Conservation (phyloP, 2,797 vertebrate species). For the Micrastur ruficollis region DNA sequence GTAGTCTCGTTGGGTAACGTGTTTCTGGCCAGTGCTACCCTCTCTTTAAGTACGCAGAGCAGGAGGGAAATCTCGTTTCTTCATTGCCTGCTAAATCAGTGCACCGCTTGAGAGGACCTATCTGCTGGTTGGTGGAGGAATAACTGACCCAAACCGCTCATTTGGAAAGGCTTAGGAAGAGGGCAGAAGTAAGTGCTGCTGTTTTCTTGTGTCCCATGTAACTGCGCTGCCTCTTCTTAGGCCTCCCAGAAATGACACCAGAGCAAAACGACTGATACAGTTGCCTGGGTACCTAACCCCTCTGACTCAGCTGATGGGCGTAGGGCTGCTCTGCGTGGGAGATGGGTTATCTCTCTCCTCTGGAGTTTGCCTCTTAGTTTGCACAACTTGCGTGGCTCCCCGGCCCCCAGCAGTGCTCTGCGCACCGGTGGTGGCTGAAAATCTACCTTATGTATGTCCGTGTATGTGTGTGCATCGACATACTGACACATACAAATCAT, state of each 20-base stretch:
- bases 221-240: background rate
- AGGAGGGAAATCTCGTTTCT: background rate
- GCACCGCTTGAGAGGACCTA: background rate
- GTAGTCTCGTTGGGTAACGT: background rate
- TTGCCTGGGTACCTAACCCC: background rate
- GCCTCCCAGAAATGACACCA: background rate
- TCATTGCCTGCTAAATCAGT: background rate
- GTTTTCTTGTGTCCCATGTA: background rate
- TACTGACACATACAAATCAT: background rate
- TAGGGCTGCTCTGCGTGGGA: background rate
- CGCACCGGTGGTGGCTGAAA: background rate
- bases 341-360: background rate
- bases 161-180: background rate
- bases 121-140: background rate
- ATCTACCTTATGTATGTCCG: fast-evolving
- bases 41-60: background rate
- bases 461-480: background rate
- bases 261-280: background rate
- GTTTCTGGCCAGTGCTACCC: background rate
- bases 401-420: background rate
- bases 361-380: background rate
- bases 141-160: background rate
- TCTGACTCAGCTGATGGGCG: background rate
- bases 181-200: background rate
- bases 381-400: background rate